A percentile compares a stretch with the other conserved stretches of the same genome.
Evolutionary conservation across 2,888 invertebrate genomes (phyloP).

Genomic region (Pyrrhia umbra): DNA sequence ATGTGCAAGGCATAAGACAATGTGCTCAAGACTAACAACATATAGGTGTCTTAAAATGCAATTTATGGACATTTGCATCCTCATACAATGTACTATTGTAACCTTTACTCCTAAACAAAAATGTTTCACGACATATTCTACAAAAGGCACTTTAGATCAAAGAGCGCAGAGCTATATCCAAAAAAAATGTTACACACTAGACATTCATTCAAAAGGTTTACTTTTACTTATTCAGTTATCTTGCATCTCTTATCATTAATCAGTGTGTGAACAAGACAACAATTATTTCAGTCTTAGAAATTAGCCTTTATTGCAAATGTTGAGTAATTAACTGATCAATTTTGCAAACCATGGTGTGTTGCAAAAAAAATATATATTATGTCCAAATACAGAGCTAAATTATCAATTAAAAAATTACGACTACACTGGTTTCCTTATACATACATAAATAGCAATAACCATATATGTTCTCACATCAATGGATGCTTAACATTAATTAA

Average conservation of each 20-base stretch:
- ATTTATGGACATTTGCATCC: conserved; percentile 10
- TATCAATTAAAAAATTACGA: not conserved
- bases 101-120: not conserved
- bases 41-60: conserved; percentile 27
- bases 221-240: not conserved
- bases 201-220: too few species aligned
- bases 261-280: not conserved
- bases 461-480: conserved; percentile 38
- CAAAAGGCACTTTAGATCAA: not conserved
- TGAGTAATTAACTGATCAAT: too few species aligned
- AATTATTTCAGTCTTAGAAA: not conserved
- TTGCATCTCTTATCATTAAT: not conserved
- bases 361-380: too few species aligned
- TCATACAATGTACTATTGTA: not conserved
- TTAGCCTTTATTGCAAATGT: too few species aligned
- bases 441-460: conserved; percentile 12
- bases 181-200: too few species aligned
- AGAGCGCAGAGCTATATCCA: not conserved
- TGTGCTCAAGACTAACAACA: conserved; percentile 47
- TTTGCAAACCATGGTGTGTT: too few species aligned
- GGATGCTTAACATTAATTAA: conserved; percentile 35
- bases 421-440: conserved; percentile 34
- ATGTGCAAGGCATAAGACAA: conserved; percentile 43
- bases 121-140: not conserved
- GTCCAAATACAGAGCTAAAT: conserved; percentile 15